A percentile compares a stretch with the other conserved stretches of the same genome.
Conservation (phyloP, 1,140 invertebrate genomes). For the Nymphalis io region DNA sequence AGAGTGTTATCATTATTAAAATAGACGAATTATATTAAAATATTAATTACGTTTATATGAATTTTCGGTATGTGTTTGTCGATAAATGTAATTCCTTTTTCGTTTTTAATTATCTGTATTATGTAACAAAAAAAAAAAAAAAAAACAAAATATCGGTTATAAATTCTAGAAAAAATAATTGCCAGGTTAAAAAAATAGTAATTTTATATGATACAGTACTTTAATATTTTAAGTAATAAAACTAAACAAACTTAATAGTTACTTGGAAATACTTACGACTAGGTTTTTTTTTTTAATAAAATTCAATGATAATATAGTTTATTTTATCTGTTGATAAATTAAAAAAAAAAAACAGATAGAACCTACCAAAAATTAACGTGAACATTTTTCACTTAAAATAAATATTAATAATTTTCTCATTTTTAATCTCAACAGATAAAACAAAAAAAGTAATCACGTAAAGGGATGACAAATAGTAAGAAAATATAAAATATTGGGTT, state of each 20-base stretch:
- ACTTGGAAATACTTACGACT: conserved; percentile 15
- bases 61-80: too few species aligned
- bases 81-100: too few species aligned
- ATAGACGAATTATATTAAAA: too few species aligned
- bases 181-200: not conserved
- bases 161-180: not conserved
- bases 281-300: conserved; percentile 6
- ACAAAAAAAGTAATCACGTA: not conserved
- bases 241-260: conserved; percentile 4
- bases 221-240: conserved; percentile 10
- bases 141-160: not conserved
- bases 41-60: too few species aligned
- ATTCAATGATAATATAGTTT: not conserved
- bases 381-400: not conserved
- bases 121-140: not conserved
- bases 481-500: conserved; percentile 11
- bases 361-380: not conserved
- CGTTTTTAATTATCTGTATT: too few species aligned
- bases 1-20: too few species aligned
- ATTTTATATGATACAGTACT: not conserved
- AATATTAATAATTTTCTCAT: not conserved
- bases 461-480: conserved; percentile 5
- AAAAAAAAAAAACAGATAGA: not conserved
- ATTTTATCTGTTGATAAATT: not conserved
- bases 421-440: not conserved